Evolutionary conservation across 2,888 invertebrate genomes (phyloP), one percentile per base, ranked within the genome.

Genomic region (Junonia oenone): DNA sequence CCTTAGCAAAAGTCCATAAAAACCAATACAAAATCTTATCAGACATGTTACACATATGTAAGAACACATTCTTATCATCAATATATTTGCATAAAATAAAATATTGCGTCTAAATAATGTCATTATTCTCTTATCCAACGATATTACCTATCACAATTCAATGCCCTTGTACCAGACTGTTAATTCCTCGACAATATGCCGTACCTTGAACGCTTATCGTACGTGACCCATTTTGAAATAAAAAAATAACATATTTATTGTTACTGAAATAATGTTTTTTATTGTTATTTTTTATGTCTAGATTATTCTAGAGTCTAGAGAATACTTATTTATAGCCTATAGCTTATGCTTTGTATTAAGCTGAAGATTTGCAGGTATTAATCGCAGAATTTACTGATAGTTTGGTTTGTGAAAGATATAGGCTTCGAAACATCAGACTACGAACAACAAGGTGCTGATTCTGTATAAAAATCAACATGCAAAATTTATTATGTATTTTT

Each of bases 171-270:
- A 40, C 27, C 45, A 54, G 48, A 58, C 54, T 13, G 26, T 13
- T 56, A 62, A 65, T 61, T 62, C 62, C 63, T 65, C 57, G 27
- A 14, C 38, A 31, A 47, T 8, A 47, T 6, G 38, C 14, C 38
- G 59, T 53, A 57, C 65, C 63, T 65, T 63, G 63, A 59, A 59
- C 56, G 57, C 54, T 63, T 63, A 65, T 63, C 64, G 53, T 47
- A 38, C 53, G 15, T 47, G 53, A 53, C 53, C 53, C 31, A 53
- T 53, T 53, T 53, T 31, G 31, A 47, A 40, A 53, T 53, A 53
- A 53, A 53, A 53, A 53, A 47, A 53, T n/a, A n/a, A n/a, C n/a
- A n/a, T n/a, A 14, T 40, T 19, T 6, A 26, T n/a, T 47, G 47
- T 38, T 53, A 53, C 38, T 37, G 38, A 37, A 52, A 19, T 52